Evolutionary conservation across 2,888 invertebrate genomes (phyloP).

Genomic region (Lamellibrachia columna): DNA sequence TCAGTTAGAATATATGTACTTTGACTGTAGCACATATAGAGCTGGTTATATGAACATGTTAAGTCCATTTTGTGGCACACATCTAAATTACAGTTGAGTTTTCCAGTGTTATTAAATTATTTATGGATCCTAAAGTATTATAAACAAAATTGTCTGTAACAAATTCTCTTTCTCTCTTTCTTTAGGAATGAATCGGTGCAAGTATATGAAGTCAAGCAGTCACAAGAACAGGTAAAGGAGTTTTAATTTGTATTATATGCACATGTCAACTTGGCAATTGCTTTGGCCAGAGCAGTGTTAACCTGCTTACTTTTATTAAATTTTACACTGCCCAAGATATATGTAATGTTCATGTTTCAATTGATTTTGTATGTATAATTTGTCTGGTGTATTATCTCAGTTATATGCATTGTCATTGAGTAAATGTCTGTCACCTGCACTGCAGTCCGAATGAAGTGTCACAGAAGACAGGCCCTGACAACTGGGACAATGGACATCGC

Average conservation of each 20-base stretch:
- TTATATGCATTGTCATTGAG: neutral
- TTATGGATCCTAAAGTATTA: neutral
- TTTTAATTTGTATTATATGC: neutral
- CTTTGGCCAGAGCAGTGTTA: neutral
- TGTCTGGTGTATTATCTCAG: neutral
- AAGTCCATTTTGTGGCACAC: too few species aligned
- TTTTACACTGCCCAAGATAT: too few species aligned
- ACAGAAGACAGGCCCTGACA: neutral
- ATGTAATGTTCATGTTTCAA: neutral
- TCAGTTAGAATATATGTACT: too few species aligned
- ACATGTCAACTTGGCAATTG: neutral
- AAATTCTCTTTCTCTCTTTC: neutral
- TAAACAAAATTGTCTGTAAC: neutral
- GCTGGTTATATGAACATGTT: too few species aligned
- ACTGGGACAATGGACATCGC: neutral
- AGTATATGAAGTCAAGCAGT: neutral
- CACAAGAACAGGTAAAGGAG: neutral
- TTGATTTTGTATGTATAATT: neutral
- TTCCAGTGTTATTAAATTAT: neutral
- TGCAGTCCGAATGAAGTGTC: neutral
- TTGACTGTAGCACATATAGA: too few species aligned
- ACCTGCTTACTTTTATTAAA: neutral
- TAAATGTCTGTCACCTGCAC: neutral
- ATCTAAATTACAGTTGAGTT: too few species aligned
- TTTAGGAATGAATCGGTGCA: neutral